Conservation (phyloP, 2,113 vertebrate genomes). For the Heteronetta atricapilla region DNA sequence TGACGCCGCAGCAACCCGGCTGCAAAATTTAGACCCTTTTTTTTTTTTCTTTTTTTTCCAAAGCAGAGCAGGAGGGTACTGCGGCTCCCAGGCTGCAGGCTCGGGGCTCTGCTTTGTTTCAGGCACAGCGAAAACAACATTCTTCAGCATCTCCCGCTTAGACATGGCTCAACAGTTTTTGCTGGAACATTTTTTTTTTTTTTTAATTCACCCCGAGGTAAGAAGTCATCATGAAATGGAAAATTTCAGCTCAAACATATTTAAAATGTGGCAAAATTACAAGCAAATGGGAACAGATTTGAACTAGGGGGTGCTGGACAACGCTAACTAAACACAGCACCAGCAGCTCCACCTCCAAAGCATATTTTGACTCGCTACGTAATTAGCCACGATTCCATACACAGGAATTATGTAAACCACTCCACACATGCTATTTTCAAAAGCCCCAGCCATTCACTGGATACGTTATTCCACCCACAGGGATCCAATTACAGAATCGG, state of each 20-base stretch:
- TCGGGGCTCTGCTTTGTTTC: neutral
- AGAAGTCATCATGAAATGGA: slow-evolving; percentile 14
- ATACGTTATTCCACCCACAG: neutral
- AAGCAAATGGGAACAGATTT: slow-evolving; percentile 8
- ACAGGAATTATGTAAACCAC: slow-evolving; percentile 40
- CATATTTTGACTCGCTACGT: slow-evolving; percentile 27
- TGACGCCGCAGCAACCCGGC: neutral
- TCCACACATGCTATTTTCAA: slow-evolving; percentile 1
- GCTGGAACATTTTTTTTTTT: neutral
- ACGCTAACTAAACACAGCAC: slow-evolving; percentile 7
- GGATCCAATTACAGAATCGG: neutral
- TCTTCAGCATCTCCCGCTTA: neutral
- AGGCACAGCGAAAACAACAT: neutral
- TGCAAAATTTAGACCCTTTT: neutral
- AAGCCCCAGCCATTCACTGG: neutral
- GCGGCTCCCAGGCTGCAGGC: neutral
- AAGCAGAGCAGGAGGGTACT: neutral
- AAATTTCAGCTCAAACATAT: slow-evolving; percentile 9
- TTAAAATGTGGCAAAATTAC: neutral
- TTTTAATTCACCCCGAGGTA: neutral
- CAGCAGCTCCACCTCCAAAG: slow-evolving; percentile 15
- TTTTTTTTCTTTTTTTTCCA: neutral
- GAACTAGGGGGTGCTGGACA: neutral
- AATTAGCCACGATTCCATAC: slow-evolving; percentile 38
- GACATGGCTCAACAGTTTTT: neutral